phyloP scores from a whole-genome alignment of 1,140 invertebrate species.

The Leptinotarsa texana region DNA sequence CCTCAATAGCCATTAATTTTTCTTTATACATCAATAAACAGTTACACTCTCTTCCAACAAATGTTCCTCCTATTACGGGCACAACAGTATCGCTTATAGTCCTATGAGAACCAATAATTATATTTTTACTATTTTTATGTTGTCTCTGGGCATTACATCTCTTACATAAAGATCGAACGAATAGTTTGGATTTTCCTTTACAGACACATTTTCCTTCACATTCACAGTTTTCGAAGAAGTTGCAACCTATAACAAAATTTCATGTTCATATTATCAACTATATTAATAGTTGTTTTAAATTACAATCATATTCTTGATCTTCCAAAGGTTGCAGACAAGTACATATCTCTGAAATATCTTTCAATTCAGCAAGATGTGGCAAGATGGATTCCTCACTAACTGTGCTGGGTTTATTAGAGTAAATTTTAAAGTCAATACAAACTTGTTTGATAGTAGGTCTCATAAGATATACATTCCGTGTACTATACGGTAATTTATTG shows the following conservation, averaged over 20 bases:
- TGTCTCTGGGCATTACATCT: constrained; percentile 5
- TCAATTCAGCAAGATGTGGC: neutral
- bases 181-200: constrained; percentile 25
- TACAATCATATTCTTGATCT: constrained; percentile 7
- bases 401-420: neutral
- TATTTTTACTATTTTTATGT: constrained; percentile 18
- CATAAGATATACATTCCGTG: neutral
- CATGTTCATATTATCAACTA: neutral
- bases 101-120: neutral
- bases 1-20: constrained; percentile 24
- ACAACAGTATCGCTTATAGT: neutral
- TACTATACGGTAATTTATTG: neutral
- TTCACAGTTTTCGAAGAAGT: neutral
- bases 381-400: neutral
- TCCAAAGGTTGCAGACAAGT: neutral
- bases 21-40: constrained; percentile 34
- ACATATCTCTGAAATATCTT: constrained; percentile 11
- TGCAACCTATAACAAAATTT: constrained; percentile 13
- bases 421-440: constrained; percentile 10
- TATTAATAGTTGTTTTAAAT: neutral
- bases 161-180: constrained; percentile 22
- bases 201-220: constrained; percentile 25
- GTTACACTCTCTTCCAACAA: constrained; percentile 31
- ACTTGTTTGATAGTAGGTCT: constrained; percentile 9
- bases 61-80: constrained; percentile 35